Evolutionary conservation across 2,888 invertebrate species (phyloP).

Genomic region (Leptopilina myrica): DNA sequence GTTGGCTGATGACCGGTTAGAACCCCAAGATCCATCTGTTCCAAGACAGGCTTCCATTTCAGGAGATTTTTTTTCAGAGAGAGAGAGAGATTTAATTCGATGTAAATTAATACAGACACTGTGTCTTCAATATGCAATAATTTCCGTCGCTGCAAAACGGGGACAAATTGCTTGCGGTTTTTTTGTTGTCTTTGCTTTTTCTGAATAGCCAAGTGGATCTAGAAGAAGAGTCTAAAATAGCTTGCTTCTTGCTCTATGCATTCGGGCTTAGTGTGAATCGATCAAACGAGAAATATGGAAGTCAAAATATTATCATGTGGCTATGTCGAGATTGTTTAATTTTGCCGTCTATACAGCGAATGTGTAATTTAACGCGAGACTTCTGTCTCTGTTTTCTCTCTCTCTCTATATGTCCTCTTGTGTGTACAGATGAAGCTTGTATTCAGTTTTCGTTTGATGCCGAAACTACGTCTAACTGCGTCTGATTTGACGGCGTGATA

Average conservation of each 20-base stretch:
- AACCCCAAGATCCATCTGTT: neutral
- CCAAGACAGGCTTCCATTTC: neutral
- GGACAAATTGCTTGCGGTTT: neutral
- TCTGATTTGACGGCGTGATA: constrained; percentile 71
- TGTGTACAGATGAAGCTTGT: constrained; percentile 20
- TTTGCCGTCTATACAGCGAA: constrained; percentile 11
- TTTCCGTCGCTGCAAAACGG: neutral
- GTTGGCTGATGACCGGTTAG: constrained; percentile 25
- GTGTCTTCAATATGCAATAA: constrained; percentile 22
- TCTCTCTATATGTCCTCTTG: constrained; percentile 5
- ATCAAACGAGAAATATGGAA: constrained; percentile 18
- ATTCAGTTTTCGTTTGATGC: constrained; percentile 71
- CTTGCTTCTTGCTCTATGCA: too few species aligned
- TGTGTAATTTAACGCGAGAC: constrained; percentile 8
- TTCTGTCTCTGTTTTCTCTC: neutral
- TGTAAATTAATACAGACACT: constrained; percentile 27
- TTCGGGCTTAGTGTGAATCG: neutral
- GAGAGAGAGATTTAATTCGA: constrained; percentile 10
- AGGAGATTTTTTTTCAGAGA: constrained; percentile 2
- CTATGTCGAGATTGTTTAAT: constrained; percentile 22
- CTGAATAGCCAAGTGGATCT: neutral
- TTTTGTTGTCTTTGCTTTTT: neutral
- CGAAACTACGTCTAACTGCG: constrained; percentile 72
- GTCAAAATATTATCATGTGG: constrained; percentile 12
- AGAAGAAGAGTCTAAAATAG: too few species aligned